A percentile compares a stretch with the other conserved stretches of the same genome.
phyloP scores from a whole-genome alignment of 2,113 vertebrate species.

The Sceloporus tristichus region DNA sequence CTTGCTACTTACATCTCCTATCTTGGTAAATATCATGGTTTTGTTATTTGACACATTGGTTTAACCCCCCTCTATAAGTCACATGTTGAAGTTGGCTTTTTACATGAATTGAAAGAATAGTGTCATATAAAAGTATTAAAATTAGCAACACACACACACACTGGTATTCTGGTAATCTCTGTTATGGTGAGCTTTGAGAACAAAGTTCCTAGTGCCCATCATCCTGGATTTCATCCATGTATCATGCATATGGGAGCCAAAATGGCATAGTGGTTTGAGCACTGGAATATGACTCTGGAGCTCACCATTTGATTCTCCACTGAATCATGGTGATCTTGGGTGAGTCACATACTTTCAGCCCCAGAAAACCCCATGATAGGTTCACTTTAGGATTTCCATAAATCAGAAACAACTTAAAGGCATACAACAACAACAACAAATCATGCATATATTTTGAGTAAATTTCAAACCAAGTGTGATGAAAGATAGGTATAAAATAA shows the following conservation, averaged over 20 bases:
- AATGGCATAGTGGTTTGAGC: too few relatives aligned
- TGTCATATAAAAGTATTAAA: slow-evolving; percentile 38
- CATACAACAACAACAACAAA: too few relatives aligned
- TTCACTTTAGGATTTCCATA: too few relatives aligned
- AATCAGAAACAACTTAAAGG: too few relatives aligned
- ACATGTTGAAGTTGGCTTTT: slow-evolving; percentile 34
- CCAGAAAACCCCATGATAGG: too few relatives aligned
- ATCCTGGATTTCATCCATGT: slow-evolving; percentile 59
- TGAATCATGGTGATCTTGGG: too few relatives aligned
- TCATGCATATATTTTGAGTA: slow-evolving; percentile 29
- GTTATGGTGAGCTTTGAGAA: slow-evolving; percentile 43
- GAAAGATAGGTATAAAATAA: slow-evolving; percentile 6
- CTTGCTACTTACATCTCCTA: slow-evolving; percentile 57
- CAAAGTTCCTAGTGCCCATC: slow-evolving; percentile 39
- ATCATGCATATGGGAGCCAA: slow-evolving; percentile 2
- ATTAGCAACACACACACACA: slow-evolving; percentile 43
- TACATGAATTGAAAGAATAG: slow-evolving; percentile 46
- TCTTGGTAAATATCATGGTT: slow-evolving; percentile 46
- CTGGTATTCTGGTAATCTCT: slow-evolving; percentile 42
- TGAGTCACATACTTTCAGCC: too few relatives aligned
- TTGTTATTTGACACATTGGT: slow-evolving; percentile 56
- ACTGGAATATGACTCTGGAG: too few relatives aligned
- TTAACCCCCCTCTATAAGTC: slow-evolving; percentile 49
- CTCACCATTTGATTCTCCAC: too few relatives aligned
- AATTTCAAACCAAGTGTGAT: slow-evolving; percentile 37